phyloP scores from a whole-genome alignment of 2,888 invertebrate species.

The Tipula confusa region DNA sequence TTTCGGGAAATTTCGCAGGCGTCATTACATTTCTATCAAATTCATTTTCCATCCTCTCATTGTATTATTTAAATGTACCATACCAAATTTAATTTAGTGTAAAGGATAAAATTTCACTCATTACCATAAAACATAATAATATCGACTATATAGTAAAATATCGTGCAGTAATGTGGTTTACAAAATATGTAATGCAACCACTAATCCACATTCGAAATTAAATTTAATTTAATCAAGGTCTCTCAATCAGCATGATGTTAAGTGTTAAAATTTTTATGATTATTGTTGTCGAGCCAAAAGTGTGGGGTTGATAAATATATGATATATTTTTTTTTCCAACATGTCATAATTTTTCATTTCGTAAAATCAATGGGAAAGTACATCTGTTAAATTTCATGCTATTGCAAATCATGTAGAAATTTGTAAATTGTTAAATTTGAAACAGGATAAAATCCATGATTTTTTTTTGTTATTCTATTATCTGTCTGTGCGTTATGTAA shows the following conservation, averaged over 20 bases:
- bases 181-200: background rate
- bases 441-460: background rate
- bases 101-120: background rate
- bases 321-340: background rate
- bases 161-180: background rate
- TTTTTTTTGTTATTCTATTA: too few species aligned
- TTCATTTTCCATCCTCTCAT: background rate
- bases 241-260: slow-evolving; percentile 1
- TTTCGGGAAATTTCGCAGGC: background rate
- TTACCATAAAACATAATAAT: background rate
- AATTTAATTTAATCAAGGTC: background rate
- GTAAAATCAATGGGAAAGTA: background rate
- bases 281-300: background rate
- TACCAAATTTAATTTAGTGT: background rate
- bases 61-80: background rate
- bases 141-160: background rate
- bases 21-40: background rate
- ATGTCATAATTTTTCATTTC: slow-evolving; percentile 20
- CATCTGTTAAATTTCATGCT: background rate
- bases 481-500: too few species aligned
- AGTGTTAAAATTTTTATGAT: background rate
- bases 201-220: background rate
- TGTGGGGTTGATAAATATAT: background rate
- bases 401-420: background rate
- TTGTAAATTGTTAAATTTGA: background rate